Base-by-base conservation (phyloP, 1,140 invertebrate species). In the Pogonognathellus flavescens region DNA sequence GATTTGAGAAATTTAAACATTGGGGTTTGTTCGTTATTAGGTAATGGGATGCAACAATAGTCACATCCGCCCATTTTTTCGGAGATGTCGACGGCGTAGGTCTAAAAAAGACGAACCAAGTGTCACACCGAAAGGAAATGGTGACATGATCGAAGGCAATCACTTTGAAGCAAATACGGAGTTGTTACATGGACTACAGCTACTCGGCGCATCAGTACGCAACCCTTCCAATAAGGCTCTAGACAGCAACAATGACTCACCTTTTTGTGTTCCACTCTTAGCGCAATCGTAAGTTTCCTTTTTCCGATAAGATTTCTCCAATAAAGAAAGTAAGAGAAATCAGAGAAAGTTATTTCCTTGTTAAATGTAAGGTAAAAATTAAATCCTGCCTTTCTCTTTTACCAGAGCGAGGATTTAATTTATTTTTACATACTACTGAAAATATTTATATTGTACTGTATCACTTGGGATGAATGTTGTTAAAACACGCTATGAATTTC, bases 41-140 rank as follows among this genome's bases (percentile, higher is more conserved):
- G 76, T 80, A 55, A 88, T 88, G 87, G 87, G 87, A 81, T 88
- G 87, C 80, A 88, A 85, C 59, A 85, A 84, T 62, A 88, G 87
- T 83, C 86, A 88, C 41, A 76, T 87, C 50, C 86, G 86, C 20
- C 86, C 87, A 49, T 82, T 88, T 62, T 88, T 88, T 80, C 86
- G 86, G 14, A 59, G 87, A 25, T 88, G 87, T 86, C 86, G 87
- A 59, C 84, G 87, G 8, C 86, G 87, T 25, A 72, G 84, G 81
- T 86, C 86, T 20, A 88, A 88, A 18, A 87, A 88, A 59, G 87
- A 88, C 14, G 87, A 86, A 72, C 66, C 60, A 18, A 80, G 60
- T 57, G 60, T 83, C 49, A 85, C 86, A 5, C 84, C 84, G 16
- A 87, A 85, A 60, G 59, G 66, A 10, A 82, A 87, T 18, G 41